These are phyloP conservation scores for Desoria tigrina DNA, from an alignment of 2,888 invertebrate species.

Conservation along the genomic window DNA sequence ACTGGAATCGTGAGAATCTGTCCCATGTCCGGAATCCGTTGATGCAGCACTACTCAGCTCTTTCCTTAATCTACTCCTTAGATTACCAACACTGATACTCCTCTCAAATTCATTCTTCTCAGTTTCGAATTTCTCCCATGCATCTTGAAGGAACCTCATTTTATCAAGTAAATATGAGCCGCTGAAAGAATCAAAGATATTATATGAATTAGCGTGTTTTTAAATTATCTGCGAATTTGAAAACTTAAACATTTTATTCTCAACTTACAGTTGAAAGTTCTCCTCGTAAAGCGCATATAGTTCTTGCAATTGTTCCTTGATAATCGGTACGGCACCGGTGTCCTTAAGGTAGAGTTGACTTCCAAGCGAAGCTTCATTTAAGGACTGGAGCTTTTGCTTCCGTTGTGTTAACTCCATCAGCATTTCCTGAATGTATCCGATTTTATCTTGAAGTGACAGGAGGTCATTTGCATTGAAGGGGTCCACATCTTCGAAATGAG, in stretches of 20 bases:
- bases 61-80: conserved; percentile 28
- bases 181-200: conserved; percentile 32
- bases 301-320: conserved; percentile 51
- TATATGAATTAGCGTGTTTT: too few species aligned
- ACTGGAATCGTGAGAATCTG: conserved; percentile 51
- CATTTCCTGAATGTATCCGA: conserved; percentile 45
- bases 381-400: conserved; percentile 47
- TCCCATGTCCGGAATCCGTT: conserved; percentile 52
- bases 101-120: conserved; percentile 52
- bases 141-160: conserved; percentile 52
- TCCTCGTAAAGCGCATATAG: conserved; percentile 53
- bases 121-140: conserved; percentile 52
- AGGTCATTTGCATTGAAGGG: conserved; percentile 50
- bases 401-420: conserved; percentile 42
- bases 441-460: conserved; percentile 47
- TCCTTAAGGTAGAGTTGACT: conserved; percentile 32
- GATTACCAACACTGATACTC: conserved; percentile 34
- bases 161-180: conserved; percentile 52
- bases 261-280: conserved; percentile 52
- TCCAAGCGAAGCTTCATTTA: conserved; percentile 50
- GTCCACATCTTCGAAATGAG: conserved; percentile 45
- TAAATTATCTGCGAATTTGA: too few species aligned
- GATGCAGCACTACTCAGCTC: conserved; percentile 51
- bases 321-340: conserved; percentile 21
- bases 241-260: neutral